These are phyloP conservation scores for Latheticus oryzae DNA, from an alignment of 2,888 invertebrate genomes.

Conservation along the genomic window DNA sequence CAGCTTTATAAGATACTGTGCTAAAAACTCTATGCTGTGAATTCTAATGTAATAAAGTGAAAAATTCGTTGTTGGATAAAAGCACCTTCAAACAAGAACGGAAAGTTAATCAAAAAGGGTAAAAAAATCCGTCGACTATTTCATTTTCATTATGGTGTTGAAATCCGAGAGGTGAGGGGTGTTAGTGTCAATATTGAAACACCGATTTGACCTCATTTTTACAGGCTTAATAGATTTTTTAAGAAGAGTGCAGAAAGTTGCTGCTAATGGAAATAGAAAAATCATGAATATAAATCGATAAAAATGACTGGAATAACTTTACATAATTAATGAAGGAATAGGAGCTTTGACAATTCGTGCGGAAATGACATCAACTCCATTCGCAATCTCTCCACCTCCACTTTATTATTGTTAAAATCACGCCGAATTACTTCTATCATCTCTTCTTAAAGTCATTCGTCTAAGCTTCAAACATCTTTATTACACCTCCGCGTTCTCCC, in stretches of 20 bases:
- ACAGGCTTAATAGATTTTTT: background rate
- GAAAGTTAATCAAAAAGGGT: background rate
- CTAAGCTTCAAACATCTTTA: too few species aligned
- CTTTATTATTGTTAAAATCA: conserved; percentile 26
- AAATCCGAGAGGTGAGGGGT: background rate
- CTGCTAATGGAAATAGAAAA: background rate
- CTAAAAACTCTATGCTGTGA: too few species aligned
- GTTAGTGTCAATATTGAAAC: conserved; percentile 5
- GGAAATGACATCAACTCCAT: conserved; percentile 5
- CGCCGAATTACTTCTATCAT: conserved; percentile 18
- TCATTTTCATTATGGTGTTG: conserved; percentile 6
- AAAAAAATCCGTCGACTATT: conserved; percentile 2
- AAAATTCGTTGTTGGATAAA: conserved; percentile 6
- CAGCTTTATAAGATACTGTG: too few species aligned
- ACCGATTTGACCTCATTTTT: conserved; percentile 1
- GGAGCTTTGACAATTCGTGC: too few species aligned
- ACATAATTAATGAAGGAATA: too few species aligned
- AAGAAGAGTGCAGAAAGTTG: background rate
- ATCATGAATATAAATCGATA: too few species aligned
- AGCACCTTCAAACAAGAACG: conserved; percentile 1
- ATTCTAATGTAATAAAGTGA: background rate
- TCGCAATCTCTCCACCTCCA: conserved; percentile 6
- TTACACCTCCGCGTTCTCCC: too few species aligned
- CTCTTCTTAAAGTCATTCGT: too few species aligned
- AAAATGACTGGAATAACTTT: too few species aligned